phyloP scores from a whole-genome alignment of 2,888 invertebrate genomes.

The Apamea crenata region DNA sequence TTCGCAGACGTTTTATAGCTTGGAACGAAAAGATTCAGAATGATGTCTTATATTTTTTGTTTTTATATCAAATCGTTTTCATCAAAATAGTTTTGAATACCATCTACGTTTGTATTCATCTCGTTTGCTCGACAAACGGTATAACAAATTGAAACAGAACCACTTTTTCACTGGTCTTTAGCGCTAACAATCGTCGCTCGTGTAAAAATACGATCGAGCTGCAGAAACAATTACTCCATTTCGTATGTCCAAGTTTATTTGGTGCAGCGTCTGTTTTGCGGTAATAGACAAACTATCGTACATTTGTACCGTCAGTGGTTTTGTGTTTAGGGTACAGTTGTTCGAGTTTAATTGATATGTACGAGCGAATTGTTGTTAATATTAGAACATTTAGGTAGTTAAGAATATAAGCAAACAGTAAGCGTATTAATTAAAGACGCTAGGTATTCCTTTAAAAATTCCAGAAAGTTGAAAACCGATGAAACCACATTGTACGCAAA shows the following conservation, averaged over 20 bases:
- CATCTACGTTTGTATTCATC: slow-evolving; percentile 7
- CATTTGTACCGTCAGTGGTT: slow-evolving; percentile 46
- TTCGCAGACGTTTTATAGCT: slow-evolving; percentile 16
- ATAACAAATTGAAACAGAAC: slow-evolving; percentile 39
- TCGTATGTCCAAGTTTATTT: slow-evolving; percentile 55
- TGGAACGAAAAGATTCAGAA: slow-evolving; percentile 4
- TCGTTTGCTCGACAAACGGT: slow-evolving; percentile 20
- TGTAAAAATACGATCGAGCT: slow-evolving; percentile 52
- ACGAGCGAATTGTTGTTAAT: background rate
- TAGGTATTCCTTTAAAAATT: slow-evolving; percentile 3
- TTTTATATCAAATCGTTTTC: slow-evolving; percentile 3
- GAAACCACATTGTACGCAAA: slow-evolving; percentile 36
- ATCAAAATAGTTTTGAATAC: slow-evolving; percentile 10
- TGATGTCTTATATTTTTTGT: slow-evolving; percentile 2
- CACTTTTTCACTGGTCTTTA: slow-evolving; percentile 39
- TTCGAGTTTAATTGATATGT: slow-evolving; percentile 25
- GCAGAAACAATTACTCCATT: slow-evolving; percentile 62
- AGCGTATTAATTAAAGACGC: background rate
- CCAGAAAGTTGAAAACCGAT: background rate
- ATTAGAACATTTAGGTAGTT: background rate
- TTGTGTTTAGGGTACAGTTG: slow-evolving; percentile 21
- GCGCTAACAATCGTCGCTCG: slow-evolving; percentile 33
- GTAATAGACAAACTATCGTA: slow-evolving; percentile 38
- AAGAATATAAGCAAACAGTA: background rate
- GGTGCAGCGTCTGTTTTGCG: slow-evolving; percentile 54